Evolutionary conservation across 1,140 invertebrate genomes (phyloP).

Genomic region (Drosophila trapezifrons): DNA sequence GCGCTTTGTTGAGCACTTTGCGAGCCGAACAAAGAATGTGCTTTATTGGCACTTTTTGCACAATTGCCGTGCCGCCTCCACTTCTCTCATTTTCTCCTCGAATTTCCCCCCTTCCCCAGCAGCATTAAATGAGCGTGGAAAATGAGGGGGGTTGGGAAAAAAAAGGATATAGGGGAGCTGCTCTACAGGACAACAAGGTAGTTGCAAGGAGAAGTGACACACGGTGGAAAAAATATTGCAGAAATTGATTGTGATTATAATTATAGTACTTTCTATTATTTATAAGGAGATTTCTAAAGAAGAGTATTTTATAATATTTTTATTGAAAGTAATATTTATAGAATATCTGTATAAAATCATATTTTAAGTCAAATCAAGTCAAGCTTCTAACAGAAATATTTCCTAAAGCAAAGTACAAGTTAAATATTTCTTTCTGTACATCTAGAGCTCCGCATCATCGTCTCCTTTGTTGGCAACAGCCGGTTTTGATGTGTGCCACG

Average conservation of each 20-base stretch:
- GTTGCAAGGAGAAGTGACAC: conserved; percentile 29
- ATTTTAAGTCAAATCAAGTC: not conserved
- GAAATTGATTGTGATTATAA: too few species aligned
- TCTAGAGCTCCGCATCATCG: conserved; percentile 41
- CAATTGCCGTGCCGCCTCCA: conserved; percentile 62
- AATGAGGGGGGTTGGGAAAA: conserved; percentile 6
- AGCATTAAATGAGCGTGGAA: conserved; percentile 77
- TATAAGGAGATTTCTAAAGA: too few species aligned
- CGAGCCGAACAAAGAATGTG: conserved; percentile 80
- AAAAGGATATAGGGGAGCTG: conserved; percentile 25
- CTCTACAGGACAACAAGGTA: conserved; percentile 66
- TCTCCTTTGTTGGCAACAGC: conserved; percentile 68
- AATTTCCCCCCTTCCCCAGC: not conserved
- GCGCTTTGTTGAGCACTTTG: conserved; percentile 80
- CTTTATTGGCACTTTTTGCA: conserved; percentile 82
- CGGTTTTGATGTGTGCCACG: conserved; percentile 68
- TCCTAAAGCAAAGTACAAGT: too few species aligned
- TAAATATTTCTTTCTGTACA: conserved; percentile 9
- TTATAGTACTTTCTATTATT: not conserved
- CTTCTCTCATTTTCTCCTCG: conserved; percentile 5
- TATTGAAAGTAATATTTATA: too few species aligned
- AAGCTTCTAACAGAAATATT: too few species aligned
- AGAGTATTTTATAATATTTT: too few species aligned
- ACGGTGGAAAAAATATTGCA: not conserved
- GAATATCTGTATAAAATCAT: too few species aligned